Conservation (phyloP, 1,140 invertebrate genomes). For the Hormaphis cornu region DNA sequence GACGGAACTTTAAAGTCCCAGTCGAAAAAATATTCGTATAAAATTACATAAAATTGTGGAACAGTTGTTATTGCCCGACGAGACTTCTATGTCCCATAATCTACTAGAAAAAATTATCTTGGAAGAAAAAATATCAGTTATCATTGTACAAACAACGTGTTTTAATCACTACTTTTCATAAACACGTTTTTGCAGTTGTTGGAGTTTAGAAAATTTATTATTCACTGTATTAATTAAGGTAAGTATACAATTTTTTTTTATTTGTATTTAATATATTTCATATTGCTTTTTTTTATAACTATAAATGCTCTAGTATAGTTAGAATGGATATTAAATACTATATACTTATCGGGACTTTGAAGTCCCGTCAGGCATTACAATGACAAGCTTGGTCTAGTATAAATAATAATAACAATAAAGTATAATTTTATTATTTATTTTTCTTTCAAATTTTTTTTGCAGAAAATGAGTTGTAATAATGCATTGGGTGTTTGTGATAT, state of each 20-base stretch:
- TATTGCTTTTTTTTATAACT: not conserved
- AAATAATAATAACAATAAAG: too few species aligned
- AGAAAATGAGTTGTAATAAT: too few species aligned
- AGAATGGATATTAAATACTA: not conserved
- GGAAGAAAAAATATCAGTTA: not conserved
- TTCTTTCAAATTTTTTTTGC: too few species aligned
- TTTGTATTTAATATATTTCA: not conserved
- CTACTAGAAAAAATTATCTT: not conserved
- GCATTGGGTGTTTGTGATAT: too few species aligned
- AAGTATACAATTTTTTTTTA: not conserved
- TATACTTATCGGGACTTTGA: not conserved
- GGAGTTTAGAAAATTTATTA: not conserved
- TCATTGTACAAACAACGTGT: not conserved
- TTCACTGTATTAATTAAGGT: not conserved
- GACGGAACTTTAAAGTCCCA: not conserved
- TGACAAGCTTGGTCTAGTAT: not conserved
- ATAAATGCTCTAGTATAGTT: not conserved
- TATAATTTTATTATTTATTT: too few species aligned
- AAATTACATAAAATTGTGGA: not conserved
- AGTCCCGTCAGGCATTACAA: not conserved
- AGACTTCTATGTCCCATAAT: not conserved
- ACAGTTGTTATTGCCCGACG: slow-evolving; percentile 1
- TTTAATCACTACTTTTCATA: not conserved
- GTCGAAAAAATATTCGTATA: not conserved
- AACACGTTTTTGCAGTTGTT: not conserved